Evolutionary conservation across 1,140 invertebrate species (phyloP), one percentile per base, ranked within the genome.

Genomic region (Bombus difficillimus): DNA sequence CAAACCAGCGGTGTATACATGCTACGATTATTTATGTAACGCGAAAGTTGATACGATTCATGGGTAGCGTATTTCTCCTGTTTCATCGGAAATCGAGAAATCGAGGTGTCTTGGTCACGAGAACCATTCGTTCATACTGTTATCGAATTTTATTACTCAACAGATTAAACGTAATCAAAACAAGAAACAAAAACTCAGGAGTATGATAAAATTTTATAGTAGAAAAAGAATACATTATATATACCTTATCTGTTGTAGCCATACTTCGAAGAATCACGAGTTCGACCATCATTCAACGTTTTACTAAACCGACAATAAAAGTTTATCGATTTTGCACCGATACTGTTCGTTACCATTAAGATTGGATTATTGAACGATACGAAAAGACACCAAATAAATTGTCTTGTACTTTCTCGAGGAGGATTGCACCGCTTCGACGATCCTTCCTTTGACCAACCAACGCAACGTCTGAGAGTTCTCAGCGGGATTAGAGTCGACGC

Each of bases 1-100:
- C 76, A 72, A 85, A 64, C 15, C n/a, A 41, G 47, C 69, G 53
- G n/a, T 72, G 41, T n/a, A n/a, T 85, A 47, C 59, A 34, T 77
- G 68, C 73, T 80, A 80, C 83, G 75, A 80, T 72, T 85, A 39
- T 85, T 85, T 85, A 85, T 80, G 68, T 85, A 85, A 85, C 83
- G 25, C 53, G 83, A 85, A 85, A 85, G 77, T 39, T 68, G 83
- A 85, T 85, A 85, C 83, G 57, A 72, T 79, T 80, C 76, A 43
- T 62, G 13, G 25, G 5, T 59, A 32, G 22, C 39, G 47, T 72
- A 57, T 73, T 57, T 80, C 68, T 80, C 83, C 41, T 57, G 41
- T 85, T 85, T 80, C 83, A 62, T 53, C 41, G 57, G 37, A 59
- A 76, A 53, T 76, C 72, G 43, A 13, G 41, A 37, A 77, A 62